Base-by-base conservation (phyloP, 2,797 vertebrate species). In the Enteromius argenteus region DNA sequence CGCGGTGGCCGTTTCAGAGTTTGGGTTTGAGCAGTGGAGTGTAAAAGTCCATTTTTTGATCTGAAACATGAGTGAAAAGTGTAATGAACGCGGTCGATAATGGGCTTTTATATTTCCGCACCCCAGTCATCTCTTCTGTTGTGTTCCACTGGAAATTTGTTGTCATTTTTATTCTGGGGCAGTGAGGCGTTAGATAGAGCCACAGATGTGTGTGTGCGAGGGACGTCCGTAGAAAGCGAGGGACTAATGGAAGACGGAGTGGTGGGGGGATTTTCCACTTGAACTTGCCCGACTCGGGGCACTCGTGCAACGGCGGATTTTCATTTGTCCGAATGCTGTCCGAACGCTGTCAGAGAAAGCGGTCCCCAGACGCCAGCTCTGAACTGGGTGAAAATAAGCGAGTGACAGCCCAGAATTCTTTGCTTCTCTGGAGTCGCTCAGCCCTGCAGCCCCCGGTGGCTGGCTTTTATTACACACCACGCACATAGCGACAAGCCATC, bases 41-140 rank as follows among this genome's bases (percentile, higher is more conserved):
- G 93, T 96, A 95, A 96, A 96, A 96, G 92, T 94, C 93, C 91
- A 94, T 95, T 96, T 96, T 96, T 93, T 94, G 93, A 94, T 96
- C 95, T 96, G 95, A 95, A 95, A 96, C 96, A 95, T 94, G 95
- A 96, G 95, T 96, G 94, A 96, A 95, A 94, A 95, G 95, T 95
- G 95, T 95, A 94, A 95, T 94, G 95, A 96, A 96, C 95, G 93
- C 93, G 95, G 95, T 95, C 94, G 90, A 95, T 95, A 96, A 93
- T 91, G 81, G 89, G 92, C 92, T 91, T 91, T 93, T 94, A 93
- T 93, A 93, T 93, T 93, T 94, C 92, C 92, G 91, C 86, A 82
- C 74, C 76, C 89, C 84, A 88, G 84, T 88, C 90, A 84, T 77
- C 80, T 68, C 81, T 86, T 87, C 86, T 92, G 92, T 87, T 85